phyloP scores from a whole-genome alignment of 2,113 vertebrate genomes.

The Nyctibius bracteatus region DNA sequence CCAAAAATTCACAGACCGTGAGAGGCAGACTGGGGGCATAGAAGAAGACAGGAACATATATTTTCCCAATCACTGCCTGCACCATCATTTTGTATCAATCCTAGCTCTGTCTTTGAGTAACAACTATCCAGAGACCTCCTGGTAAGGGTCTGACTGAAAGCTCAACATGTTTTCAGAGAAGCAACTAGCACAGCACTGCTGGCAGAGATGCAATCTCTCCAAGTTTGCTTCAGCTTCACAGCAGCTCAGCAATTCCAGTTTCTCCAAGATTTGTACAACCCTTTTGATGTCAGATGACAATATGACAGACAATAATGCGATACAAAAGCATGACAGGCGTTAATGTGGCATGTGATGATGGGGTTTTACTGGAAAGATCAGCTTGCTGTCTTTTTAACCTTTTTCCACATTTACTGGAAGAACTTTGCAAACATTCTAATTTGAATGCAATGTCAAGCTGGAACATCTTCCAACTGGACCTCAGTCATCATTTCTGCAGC shows the following conservation, averaged over 20 bases:
- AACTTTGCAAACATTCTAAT: slow-evolving; percentile 23
- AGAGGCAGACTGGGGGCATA: not conserved
- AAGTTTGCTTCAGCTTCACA: not conserved
- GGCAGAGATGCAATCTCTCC: not conserved
- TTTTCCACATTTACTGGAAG: slow-evolving; percentile 26
- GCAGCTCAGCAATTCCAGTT: not conserved
- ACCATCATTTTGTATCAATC: not conserved
- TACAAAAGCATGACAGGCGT: not conserved
- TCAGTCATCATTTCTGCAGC: slow-evolving; percentile 19
- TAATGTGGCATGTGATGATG: not conserved
- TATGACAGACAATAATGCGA: not conserved
- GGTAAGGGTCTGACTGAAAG: not conserved
- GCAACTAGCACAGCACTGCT: not conserved
- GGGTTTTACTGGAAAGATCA: slow-evolving; percentile 11
- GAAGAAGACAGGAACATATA: not conserved
- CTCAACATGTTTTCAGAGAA: not conserved
- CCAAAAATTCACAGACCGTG: not conserved
- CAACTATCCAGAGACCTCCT: not conserved
- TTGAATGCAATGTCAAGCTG: slow-evolving; percentile 28
- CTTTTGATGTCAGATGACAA: not conserved
- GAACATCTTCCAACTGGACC: slow-evolving; percentile 29
- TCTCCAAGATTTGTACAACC: not conserved
- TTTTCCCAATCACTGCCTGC: not conserved
- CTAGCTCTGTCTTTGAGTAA: not conserved
- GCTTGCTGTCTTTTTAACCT: not conserved